phyloP scores from a whole-genome alignment of 2,888 invertebrate species.

The Carcina quercana region DNA sequence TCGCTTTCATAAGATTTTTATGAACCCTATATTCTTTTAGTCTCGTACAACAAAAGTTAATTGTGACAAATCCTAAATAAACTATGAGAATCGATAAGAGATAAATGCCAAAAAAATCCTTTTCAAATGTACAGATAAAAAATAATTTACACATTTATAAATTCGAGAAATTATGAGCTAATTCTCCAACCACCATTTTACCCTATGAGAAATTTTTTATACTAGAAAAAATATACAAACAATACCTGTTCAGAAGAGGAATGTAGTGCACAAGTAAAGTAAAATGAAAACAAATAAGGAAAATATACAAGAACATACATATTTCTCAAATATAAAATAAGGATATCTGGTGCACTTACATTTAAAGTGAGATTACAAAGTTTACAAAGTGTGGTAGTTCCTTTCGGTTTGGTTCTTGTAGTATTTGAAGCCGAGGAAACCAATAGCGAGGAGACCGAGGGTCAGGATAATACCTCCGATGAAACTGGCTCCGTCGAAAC shows the following conservation, averaged over 20 bases:
- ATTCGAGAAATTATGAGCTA: conserved; percentile 18
- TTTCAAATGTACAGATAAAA: conserved; percentile 8
- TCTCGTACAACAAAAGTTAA: too few relatives aligned
- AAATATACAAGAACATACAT: too few relatives aligned
- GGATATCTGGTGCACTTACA: conserved; percentile 54
- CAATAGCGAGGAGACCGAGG: conserved; percentile 84
- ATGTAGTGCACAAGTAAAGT: too few relatives aligned
- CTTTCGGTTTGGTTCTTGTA: conserved; percentile 89
- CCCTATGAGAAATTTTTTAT: too few relatives aligned
- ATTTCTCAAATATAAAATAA: conserved; percentile 17
- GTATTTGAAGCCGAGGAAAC: conserved; percentile 89
- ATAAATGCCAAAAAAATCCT: conserved; percentile 25
- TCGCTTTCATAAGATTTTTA: too few relatives aligned
- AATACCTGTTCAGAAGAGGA: too few relatives aligned
- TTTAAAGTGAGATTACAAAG: conserved; percentile 21
- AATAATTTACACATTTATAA: conserved; percentile 22
- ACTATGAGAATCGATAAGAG: too few relatives aligned
- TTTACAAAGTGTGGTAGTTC: conserved; percentile 92
- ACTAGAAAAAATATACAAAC: conserved; percentile 9
- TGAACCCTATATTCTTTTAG: too few relatives aligned
- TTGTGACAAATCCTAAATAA: too few relatives aligned
- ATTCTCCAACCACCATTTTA: conserved; percentile 17
- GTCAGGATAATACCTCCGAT: conserved; percentile 90
- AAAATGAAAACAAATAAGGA: too few relatives aligned
- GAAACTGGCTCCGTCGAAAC: conserved; percentile 85